Conservation (phyloP, 2,797 vertebrate species). For the Poeciliopsis paucimaculata region DNA sequence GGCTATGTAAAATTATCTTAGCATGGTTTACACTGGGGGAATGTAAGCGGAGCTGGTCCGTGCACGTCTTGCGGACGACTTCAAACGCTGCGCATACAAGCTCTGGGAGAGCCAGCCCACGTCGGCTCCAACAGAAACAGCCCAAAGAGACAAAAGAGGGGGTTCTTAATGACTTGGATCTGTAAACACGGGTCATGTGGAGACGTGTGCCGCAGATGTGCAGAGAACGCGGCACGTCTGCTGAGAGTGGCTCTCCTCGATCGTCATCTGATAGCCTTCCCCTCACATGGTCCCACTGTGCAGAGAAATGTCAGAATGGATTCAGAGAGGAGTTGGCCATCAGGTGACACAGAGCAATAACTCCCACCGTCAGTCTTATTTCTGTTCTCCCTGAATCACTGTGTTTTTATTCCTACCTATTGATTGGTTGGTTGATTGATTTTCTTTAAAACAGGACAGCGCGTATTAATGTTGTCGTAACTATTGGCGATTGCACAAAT, state of each 20-base stretch:
- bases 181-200: slow-evolving; percentile 68
- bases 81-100: slow-evolving; percentile 79
- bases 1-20: slow-evolving; percentile 82
- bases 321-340: slow-evolving; percentile 6
- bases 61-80: slow-evolving; percentile 71
- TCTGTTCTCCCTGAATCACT: not conserved
- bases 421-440: not conserved
- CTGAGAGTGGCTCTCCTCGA: slow-evolving; percentile 35
- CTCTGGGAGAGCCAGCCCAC: slow-evolving; percentile 66
- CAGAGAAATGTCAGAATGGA: not conserved
- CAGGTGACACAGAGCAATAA: not conserved
- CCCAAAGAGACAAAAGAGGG: slow-evolving; percentile 68
- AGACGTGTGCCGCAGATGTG: slow-evolving; percentile 68
- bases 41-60: slow-evolving; percentile 78
- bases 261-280: slow-evolving; percentile 63
- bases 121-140: slow-evolving; percentile 71
- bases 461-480: too few relatives aligned
- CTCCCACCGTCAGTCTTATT: not conserved
- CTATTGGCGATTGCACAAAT: too few relatives aligned
- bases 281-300: slow-evolving; percentile 4
- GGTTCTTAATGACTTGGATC: slow-evolving; percentile 70
- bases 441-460: too few relatives aligned
- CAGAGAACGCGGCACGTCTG: slow-evolving; percentile 40
- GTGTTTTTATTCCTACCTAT: not conserved
- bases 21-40: slow-evolving; percentile 79